These are phyloP conservation scores for Eudasyphora cyanicolor DNA, from an alignment of 2,888 invertebrate species.

Conservation along the genomic window DNA sequence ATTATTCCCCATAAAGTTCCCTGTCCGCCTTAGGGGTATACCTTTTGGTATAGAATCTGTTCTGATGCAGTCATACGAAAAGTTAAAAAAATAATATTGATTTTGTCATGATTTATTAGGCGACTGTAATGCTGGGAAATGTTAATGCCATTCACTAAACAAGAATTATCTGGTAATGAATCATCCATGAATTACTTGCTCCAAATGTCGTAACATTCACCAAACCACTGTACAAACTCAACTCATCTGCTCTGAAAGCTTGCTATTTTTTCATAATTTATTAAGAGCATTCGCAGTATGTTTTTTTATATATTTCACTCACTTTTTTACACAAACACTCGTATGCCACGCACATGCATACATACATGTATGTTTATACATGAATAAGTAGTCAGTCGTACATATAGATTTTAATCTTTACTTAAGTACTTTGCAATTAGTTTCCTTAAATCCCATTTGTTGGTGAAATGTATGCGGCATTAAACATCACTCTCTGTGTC, in stretches of 20 bases:
- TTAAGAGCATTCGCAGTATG: constrained; percentile 68
- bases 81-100: too few species aligned
- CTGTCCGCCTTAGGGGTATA: too few species aligned
- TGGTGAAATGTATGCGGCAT: constrained; percentile 37
- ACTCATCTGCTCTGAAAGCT: constrained; percentile 8
- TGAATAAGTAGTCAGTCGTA: constrained; percentile 46
- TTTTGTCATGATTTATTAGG: too few species aligned
- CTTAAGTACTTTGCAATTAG: constrained; percentile 79
- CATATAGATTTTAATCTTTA: constrained; percentile 70
- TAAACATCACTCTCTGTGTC: background rate
- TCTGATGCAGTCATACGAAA: too few species aligned
- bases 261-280: constrained; percentile 73
- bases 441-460: constrained; percentile 75
- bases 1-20: too few species aligned
- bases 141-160: too few species aligned
- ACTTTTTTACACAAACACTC: constrained; percentile 26
- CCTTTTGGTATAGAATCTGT: too few species aligned
- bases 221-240: background rate
- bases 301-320: constrained; percentile 40
- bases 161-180: too few species aligned
- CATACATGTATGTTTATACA: too few species aligned
- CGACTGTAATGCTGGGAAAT: too few species aligned
- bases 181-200: too few species aligned
- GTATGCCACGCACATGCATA: constrained; percentile 2
- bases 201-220: background rate